Evolutionary conservation across 2,888 invertebrate species (phyloP).

Genomic region (Sepiola atlantica): DNA sequence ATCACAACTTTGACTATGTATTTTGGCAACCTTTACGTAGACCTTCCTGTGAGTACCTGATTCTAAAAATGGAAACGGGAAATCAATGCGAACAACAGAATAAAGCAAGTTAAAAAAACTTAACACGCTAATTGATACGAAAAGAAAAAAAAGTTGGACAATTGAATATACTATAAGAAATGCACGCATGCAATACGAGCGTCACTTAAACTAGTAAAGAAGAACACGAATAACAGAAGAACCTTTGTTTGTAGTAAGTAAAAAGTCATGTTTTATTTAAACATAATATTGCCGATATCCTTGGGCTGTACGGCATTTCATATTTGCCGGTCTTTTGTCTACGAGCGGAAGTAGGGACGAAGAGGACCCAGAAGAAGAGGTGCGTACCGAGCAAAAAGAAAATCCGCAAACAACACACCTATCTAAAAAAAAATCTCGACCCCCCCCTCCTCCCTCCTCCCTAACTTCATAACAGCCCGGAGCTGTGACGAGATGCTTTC

Average conservation of each 20-base stretch:
- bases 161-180: neutral
- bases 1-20: no score
- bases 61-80: no score
- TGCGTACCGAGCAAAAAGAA: neutral
- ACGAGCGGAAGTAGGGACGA: neutral
- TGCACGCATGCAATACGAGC: neutral
- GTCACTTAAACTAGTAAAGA: neutral
- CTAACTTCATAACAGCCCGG: neutral
- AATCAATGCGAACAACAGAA: no score
- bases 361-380: neutral
- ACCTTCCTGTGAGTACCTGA: no score
- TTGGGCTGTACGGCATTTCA: neutral
- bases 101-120: no score
- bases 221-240: neutral
- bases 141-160: neutral
- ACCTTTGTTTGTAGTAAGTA: constrained; percentile 13
- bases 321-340: neutral
- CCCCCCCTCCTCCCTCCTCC: neutral
- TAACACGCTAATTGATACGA: no score
- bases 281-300: neutral
- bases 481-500: constrained; percentile 15
- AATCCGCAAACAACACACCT: neutral
- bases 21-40: no score
- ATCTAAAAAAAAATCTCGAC: neutral
- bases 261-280: constrained; percentile 32